Base-by-base conservation (phyloP, 2,113 vertebrate genomes). In the Oenanthe melanoleuca region DNA sequence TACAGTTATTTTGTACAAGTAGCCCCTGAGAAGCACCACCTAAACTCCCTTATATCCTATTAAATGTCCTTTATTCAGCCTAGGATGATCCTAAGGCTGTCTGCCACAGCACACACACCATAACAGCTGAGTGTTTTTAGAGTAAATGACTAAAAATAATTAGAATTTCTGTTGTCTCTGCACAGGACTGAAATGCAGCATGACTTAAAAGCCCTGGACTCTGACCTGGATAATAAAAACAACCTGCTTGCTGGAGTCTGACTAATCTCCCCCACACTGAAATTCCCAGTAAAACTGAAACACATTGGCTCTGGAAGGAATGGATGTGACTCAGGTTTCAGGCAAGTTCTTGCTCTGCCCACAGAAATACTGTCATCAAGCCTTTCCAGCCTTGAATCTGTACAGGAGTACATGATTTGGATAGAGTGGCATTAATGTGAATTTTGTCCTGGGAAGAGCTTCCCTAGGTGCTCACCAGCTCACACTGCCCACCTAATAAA, bases 181-280 rank as follows among this genome's bases (percentile, higher is more conserved):
- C 47, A 77, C 50, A 44, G 42, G 42, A 59, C 63, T 82, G 80
- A 92, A 95, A 91, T 50, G 49, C 66, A 70, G 73, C 59, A 12
- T 66, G 78, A 63, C 81, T 94, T 85, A 57, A 92, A 94, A 92
- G 67, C 67, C 56, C 47, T 63, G 71, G 87, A 74, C 67, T 91
- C 89, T 89, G 85, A 95, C 81, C 93, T 93, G 79, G 71, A 11
- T 96, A 95, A 96, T 93, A 93, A 92, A 94, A 95, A 47, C 89
- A 95, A 88, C 81, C 63, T 89, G 85, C 71, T 49, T 40, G 84
- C 61, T 70, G 87, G 67, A 91, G 74, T 86, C 79, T 82, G 84
- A 70, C 81, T 88, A 18, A 92, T 81, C 69, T 86, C 23, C n/a
- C 31, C 34, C 3, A 1, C 0, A 0, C 57, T 63, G 78, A 88